Base-by-base conservation (phyloP, 2,113 vertebrate species). In the Hepsetus odoe region DNA sequence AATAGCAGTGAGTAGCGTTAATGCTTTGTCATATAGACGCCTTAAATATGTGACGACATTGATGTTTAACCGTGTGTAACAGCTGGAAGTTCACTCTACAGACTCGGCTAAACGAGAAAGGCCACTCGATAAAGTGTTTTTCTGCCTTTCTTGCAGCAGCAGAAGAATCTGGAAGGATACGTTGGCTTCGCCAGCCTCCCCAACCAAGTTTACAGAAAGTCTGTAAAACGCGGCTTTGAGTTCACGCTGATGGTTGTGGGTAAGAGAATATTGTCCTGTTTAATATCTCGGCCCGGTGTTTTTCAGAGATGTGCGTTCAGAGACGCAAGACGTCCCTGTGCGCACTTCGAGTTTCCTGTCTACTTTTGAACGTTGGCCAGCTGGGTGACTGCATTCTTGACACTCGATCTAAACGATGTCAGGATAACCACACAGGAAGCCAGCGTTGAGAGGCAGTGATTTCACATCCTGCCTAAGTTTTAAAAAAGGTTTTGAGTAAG, bases 181-280 rank as follows among this genome's bases (percentile, higher is more conserved):
- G 98, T 99, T 88, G 98, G 98, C 87, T 99, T 99, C 92, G 97
- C 97, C 83, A 99, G 97, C 92, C 97, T 99, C 77, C 98, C 98
- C 62, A 99, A 99, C 90, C 98, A 99, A 94, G 97, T 99, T 69
- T 99, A 98, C 90, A 94, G 98, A 83, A 99, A 99, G 90, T 99
- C 98, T 56, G 98, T 99, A 80, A 99, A 99, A 91, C 96, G 97
- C 86, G 98, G 98, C 64, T 98, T 99, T 88, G 98, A 99, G 90
- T 99, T 99, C 90, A 99, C 98, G 3, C 95, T 99, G 85, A 99
- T 99, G 98, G 98, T 99, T 88, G 98, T 99, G 88, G 98, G 98
- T 99, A 92, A 95, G 97, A 83, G 83, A 82, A 64, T 84, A 5
- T 38, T 20, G 2, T 20, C 64, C 46, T 28, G 10, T 49, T 64